Conservation (phyloP, 2,113 vertebrate species). For the Myotis davidii region DNA sequence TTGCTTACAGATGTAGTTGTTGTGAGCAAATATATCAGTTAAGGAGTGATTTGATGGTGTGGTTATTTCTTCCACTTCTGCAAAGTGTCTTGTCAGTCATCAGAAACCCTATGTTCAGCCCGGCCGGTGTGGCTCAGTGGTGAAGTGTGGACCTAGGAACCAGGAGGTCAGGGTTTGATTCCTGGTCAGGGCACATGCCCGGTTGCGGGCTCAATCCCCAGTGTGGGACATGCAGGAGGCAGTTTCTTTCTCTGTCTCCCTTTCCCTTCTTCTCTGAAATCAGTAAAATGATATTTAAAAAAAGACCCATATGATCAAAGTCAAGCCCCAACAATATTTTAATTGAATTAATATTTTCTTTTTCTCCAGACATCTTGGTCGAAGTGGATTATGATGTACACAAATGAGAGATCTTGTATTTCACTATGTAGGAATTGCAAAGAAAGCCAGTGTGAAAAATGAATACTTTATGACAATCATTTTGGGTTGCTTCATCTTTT, state of each 20-base stretch:
- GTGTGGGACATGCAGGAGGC: no score
- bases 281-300: no score
- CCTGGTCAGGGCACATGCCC: no score
- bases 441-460: constrained; percentile 54
- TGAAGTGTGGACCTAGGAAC: no score
- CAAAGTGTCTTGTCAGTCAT: constrained; percentile 78
- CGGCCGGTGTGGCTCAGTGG: no score
- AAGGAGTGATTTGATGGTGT: constrained; percentile 78
- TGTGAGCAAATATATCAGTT: not conserved
- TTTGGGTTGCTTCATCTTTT: not conserved
- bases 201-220: no score
- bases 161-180: no score
- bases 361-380: constrained; percentile 68
- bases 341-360: constrained; percentile 67
- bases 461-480: not conserved
- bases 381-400: constrained; percentile 70
- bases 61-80: constrained; percentile 70
- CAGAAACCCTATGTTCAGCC: not conserved
- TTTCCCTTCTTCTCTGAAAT: no score
- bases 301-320: constrained; percentile 67
- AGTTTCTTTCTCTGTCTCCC: no score
- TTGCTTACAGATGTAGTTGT: constrained; percentile 81
- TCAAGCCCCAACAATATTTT: constrained; percentile 63
- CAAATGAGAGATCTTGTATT: constrained; percentile 55
- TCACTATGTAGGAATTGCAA: not conserved